A percentile compares a stretch with the other conserved stretches of the same genome.
Conservation (phyloP, 2,113 vertebrate genomes). For the Channa argus region DNA sequence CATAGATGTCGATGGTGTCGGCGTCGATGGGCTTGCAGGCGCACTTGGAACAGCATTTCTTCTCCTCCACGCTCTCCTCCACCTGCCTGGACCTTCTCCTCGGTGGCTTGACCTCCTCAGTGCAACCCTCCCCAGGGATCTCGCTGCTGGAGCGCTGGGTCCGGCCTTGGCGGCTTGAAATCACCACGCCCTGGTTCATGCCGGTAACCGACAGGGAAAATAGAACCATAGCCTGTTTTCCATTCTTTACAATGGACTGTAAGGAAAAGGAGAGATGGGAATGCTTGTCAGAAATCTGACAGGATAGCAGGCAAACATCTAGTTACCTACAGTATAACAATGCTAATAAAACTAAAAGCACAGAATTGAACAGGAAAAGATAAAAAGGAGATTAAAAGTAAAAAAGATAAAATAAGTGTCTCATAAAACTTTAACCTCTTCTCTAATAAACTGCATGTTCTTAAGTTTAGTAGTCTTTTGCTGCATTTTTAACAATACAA, state of each 20-base stretch:
- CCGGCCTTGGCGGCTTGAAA: constrained; percentile 86
- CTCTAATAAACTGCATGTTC: no score
- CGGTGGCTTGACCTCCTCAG: constrained; percentile 84
- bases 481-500: no score
- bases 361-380: no score
- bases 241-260: constrained; percentile 93
- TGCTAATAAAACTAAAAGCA: no score
- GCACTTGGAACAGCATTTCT: constrained; percentile 88
- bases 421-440: no score
- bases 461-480: no score
- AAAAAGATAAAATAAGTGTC: no score
- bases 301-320: background rate
- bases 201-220: constrained; percentile 95
- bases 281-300: background rate
- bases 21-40: constrained; percentile 94
- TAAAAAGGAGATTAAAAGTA: no score
- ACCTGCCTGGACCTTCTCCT: constrained; percentile 77
- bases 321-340: no score
- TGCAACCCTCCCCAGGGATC: constrained; percentile 78
- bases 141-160: constrained; percentile 77
- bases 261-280: background rate
- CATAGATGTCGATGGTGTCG: constrained; percentile 96
- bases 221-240: constrained; percentile 92
- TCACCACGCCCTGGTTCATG: constrained; percentile 89
- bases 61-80: constrained; percentile 71